Conservation (phyloP, 1,140 invertebrate genomes). For the Heliconius congener region DNA sequence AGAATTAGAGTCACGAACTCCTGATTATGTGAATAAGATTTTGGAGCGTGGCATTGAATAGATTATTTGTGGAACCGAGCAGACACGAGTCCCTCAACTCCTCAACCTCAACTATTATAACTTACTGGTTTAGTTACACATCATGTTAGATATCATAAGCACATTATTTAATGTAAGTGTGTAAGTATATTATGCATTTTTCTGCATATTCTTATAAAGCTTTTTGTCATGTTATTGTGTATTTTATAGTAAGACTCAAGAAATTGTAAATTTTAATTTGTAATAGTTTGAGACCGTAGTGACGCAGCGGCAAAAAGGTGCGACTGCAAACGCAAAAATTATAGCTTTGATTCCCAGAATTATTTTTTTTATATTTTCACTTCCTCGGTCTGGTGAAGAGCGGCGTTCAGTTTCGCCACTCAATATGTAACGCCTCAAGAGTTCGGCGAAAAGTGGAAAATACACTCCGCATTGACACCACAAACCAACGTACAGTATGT, state of each 20-base stretch:
- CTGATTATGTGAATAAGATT: constrained; percentile 68
- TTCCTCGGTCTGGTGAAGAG: too few species aligned
- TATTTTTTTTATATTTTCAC: too few species aligned
- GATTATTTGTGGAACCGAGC: constrained; percentile 30
- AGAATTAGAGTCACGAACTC: constrained; percentile 63
- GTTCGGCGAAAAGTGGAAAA: too few species aligned
- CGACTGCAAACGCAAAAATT: too few species aligned
- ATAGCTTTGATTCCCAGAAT: too few species aligned
- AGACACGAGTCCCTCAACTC: constrained; percentile 11
- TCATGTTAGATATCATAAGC: neutral
- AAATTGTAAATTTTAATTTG: too few species aligned
- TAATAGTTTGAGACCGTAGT: too few species aligned
- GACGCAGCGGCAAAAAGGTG: too few species aligned
- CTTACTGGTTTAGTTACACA: constrained; percentile 17
- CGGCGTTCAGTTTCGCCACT: too few species aligned
- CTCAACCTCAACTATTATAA: constrained; percentile 6
- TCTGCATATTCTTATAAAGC: neutral
- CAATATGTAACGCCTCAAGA: too few species aligned
- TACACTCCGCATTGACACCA: too few species aligned
- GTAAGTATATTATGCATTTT: neutral
- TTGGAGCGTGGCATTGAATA: constrained; percentile 40
- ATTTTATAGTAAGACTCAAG: neutral
- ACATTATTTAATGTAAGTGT: neutral
- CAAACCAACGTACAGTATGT: too few species aligned
- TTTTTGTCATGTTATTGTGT: neutral